Conservation (phyloP, 2,797 vertebrate species). For the Neosilurus hyrtlii region DNA sequence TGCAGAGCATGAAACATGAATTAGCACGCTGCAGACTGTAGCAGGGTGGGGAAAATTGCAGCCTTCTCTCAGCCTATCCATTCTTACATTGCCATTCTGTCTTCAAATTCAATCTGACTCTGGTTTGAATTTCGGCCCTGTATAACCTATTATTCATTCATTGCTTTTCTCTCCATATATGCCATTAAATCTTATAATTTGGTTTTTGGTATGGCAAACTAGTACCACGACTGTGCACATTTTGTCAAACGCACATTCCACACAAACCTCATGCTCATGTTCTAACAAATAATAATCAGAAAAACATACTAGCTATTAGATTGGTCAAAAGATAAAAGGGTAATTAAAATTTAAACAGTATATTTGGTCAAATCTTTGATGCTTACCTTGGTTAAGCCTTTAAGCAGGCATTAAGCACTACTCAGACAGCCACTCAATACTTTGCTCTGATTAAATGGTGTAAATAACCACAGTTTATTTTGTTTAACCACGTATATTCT, state of each 20-base stretch:
- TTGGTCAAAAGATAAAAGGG: constrained; percentile 38
- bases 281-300: constrained; percentile 48
- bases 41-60: constrained; percentile 63
- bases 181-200: constrained; percentile 75
- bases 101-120: constrained; percentile 72
- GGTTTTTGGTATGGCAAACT: constrained; percentile 53
- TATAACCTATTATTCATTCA: constrained; percentile 79
- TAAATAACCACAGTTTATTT: constrained; percentile 22
- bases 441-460: constrained; percentile 38
- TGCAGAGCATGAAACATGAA: constrained; percentile 69
- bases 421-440: constrained; percentile 19
- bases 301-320: constrained; percentile 53
- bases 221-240: constrained; percentile 54
- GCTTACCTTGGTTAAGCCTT: constrained; percentile 38
- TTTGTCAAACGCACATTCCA: constrained; percentile 55
- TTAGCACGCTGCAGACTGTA: constrained; percentile 66
- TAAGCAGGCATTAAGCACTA: constrained; percentile 31
- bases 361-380: constrained; percentile 61
- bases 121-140: constrained; percentile 77
- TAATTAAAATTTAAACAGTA: constrained; percentile 60
- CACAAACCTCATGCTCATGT: constrained; percentile 24
- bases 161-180: constrained; percentile 70
- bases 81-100: constrained; percentile 68
- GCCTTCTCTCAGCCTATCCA: constrained; percentile 65
- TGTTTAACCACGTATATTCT: constrained; percentile 10